Base-by-base conservation (phyloP, 2,888 invertebrate species). In the Drosophila maculinotata region DNA sequence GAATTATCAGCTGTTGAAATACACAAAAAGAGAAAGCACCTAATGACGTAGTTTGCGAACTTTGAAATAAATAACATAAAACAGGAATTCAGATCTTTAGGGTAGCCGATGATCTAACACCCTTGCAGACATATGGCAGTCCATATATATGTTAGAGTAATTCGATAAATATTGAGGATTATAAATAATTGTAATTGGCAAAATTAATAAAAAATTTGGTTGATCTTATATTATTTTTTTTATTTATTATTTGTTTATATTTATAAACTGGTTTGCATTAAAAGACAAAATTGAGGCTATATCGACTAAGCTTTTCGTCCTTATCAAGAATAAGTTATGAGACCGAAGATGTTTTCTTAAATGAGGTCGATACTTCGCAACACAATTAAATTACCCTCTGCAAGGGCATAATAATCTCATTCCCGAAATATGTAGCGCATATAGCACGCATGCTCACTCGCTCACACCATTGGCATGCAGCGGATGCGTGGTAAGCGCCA, bases 401-500 rank as follows among this genome's bases (percentile, higher is more conserved):
- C 14, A 15, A 42, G 26, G 26, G 42, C 10, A 42, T 26, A 15
- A 7, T 9, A 48, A 49, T 59, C 30, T 49, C 25, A 38, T 15
- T 44, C 8, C 8, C n/a, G 20, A 7, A 35, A 28, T 12, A 12
- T 17, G 14, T 26, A 9, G 20, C n/a, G 20, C n/a, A 17, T 7
- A 41, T 8, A 54, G 30, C 23, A 53, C 60, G 70, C 70, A 71
- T 47, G 58, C 63, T 68, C 74, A 28, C 49, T 52, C 47, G 8
- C 53, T 82, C 59, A 17, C 65, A 42, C 47, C 39, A 12, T 9
- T 20, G 23, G 42, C 63, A 78, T 69, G 56, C 76, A 49, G 59
- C 66, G 68, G 62, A 52, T 66, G 60, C 54, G 81, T 69, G 69
- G n/a, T 28, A 35, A 12, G 20, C 28, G 44, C 28, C 36, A 38